A percentile compares a stretch with the other conserved stretches of the same genome.
phyloP scores from a whole-genome alignment of 2,113 vertebrate species.

The mouse (Mus musculus) region GRCm39 chr13:30926001-30926500 shows the following conservation, averaged over 20 bases:
- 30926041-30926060: neutral
- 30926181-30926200: neutral
- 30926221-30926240: neutral
- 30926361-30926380: neutral
- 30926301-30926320: too few species aligned
- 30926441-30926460: neutral
- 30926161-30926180: neutral
- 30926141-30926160: neutral
- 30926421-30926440: neutral
- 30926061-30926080: neutral
- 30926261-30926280: neutral
- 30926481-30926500: neutral
- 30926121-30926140: neutral
- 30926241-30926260: too few species aligned
- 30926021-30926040: neutral
- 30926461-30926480: neutral
- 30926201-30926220: neutral
- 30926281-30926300: neutral
- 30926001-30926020: neutral
- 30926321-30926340: neutral
- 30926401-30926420: neutral
- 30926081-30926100: neutral
- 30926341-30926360: neutral
- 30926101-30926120: neutral
- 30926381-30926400: neutral